These are phyloP conservation scores for Tenodera sinensis DNA, from an alignment of 2,888 invertebrate genomes.

Conservation along the genomic window DNA sequence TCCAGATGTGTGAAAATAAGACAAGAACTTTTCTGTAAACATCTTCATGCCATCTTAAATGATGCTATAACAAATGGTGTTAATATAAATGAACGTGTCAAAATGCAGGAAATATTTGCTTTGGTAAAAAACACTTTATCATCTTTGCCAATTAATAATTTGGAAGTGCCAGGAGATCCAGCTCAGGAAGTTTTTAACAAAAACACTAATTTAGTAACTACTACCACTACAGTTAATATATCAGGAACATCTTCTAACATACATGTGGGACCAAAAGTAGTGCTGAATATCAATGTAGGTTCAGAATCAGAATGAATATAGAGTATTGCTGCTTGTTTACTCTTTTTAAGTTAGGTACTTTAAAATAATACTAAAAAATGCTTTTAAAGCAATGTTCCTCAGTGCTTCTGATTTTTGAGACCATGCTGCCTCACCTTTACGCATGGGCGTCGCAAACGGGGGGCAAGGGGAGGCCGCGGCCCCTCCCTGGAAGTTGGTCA, in stretches of 20 bases:
- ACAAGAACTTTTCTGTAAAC: neutral
- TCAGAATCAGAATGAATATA: neutral
- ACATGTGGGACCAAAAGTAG: neutral
- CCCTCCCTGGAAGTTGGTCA: no score
- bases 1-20: neutral
- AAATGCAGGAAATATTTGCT: neutral
- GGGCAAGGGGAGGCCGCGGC: no score
- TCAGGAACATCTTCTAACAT: neutral
- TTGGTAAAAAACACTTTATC: neutral
- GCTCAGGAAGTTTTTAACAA: neutral
- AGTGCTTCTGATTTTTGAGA: no score
- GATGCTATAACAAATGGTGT: neutral
- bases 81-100: neutral
- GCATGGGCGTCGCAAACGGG: no score
- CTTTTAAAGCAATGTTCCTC: no score
- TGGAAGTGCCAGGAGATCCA: neutral
- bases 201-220: neutral
- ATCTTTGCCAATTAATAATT: neutral
- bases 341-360: no score
- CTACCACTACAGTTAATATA: neutral
- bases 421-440: no score
- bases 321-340: neutral
- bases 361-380: no score
- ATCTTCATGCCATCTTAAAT: neutral
- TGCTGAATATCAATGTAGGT: neutral